Evolutionary conservation across 2,888 invertebrate species (phyloP), one percentile per base, ranked within the genome.

Genomic region (Nudaria mundana): DNA sequence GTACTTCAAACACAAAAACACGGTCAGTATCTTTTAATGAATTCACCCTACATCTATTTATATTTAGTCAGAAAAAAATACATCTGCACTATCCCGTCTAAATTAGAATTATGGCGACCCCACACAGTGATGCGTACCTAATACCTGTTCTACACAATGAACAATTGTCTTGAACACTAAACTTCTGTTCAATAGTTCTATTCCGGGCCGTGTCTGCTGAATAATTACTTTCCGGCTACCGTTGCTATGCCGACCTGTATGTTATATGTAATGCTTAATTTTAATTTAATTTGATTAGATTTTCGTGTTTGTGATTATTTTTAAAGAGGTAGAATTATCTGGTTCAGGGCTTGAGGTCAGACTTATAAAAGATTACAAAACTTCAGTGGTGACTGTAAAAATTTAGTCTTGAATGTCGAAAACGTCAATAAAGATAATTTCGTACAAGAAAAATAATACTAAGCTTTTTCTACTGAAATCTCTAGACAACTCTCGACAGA

Each of bases 91-190:
- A 37, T 59, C 51, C 53, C 18, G 5, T 2, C 0, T 26, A 8
- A 23, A 2, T 10, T 0, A 7, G 0, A 36, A 43, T 15, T 0
- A 38, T 65, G 66, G 63, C 47, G 35, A 40, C 57, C 55, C 53
- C 49, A 57, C 32, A 5, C 16, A 42, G 23, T 40, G 53, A 45
- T 52, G 51, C 53, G 40, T 51, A 44, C 48, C 52, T 62, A 63
- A 71, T 71, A 75, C 77, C 67, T 61, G 73, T 73, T 71, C 65
- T 39, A 64, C 63, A 83, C 80, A 82, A 83, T 81, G 72, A 63
- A 40, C 66, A 73, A 81, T 83, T 83, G 84, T 85, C 68, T 81
- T 59, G 60, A 57, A 53, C 54, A 65, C 63, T 66, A 65, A 70
- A 78, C 81, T 78, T 72, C 76, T 74, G 74, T 75, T 74, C 71